Base-by-base conservation (phyloP, 1,140 invertebrate species). In the Chionoecetes opilio region DNA sequence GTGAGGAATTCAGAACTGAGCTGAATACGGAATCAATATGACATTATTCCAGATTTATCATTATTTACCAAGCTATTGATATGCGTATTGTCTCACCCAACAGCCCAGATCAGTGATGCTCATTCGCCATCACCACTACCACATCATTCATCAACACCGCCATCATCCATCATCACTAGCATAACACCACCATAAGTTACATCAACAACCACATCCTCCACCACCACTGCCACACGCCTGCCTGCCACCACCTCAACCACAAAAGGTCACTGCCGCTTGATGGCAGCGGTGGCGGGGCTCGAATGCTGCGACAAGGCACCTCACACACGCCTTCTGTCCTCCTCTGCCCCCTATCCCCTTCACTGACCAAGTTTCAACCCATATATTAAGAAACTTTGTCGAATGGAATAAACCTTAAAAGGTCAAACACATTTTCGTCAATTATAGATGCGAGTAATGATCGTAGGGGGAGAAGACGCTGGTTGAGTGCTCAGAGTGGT, bases 391-490 rank as follows among this genome's bases (percentile, higher is more conserved):
- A 88, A 88, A 88, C 87, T 88, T 88, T 41, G 9, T 14, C 1
- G 21, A 26, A 37, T 37, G 29, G 41, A 41, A 88, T 88, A 35
- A 88, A 88, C 21, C 26, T 88, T 88, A 88, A 88, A n/a, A 88
- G 87, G 38, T 88, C 87, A 88, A 37, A 21, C 21, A 8, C 87
- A 88, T 88, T 88, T 88, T 41, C 37, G 6, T 88, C 3, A 34
- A 86, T 86, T 21, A 88, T 37, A 9, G 9, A 88, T 38, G 87
- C 14, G 11, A 41, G n/a, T 88, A 37, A 88, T 38, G n/a, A 37
- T 11, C 17, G 34, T 35, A 41, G 21, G 41, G 41, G 86, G 32
- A 37, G 34, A 17, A 35, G 41, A 75, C 63, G 63, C 63, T 3
- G 46, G 0, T 17, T 53, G n/a, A 2, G 11, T 53, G 21, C 9